These are phyloP conservation scores for Nasonia longicornis DNA, from an alignment of 1,140 invertebrate species.

Conservation along the genomic window DNA sequence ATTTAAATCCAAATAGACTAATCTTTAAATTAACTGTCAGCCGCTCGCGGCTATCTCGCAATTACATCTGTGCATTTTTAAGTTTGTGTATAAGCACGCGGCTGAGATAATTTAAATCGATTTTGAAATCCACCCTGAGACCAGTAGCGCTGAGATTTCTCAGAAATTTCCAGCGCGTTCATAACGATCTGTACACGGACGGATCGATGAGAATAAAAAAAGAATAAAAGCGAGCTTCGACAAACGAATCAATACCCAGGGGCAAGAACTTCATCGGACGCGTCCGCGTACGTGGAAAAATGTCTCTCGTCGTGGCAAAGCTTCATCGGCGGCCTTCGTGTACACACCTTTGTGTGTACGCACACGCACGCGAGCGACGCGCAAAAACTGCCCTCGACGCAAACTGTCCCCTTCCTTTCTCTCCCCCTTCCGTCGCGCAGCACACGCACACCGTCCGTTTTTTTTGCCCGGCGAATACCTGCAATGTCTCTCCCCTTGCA, in stretches of 20 bases:
- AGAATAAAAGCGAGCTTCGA: neutral
- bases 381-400: conserved; percentile 36
- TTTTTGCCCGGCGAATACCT: conserved; percentile 6
- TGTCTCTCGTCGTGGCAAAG: neutral
- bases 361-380: neutral
- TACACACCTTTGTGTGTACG: neutral
- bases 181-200: too few species aligned
- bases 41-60: neutral
- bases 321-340: neutral
- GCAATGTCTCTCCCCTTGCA: neutral
- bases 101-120: conserved; percentile 1
- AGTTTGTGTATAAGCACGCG: neutral
- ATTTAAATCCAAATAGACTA: neutral
- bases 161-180: too few species aligned
- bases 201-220: neutral
- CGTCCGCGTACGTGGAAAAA: conserved; percentile 19
- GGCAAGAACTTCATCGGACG: neutral
- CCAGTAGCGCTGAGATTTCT: too few species aligned
- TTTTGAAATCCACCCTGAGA: neutral
- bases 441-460: neutral
- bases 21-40: conserved; percentile 3
- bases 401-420: conserved; percentile 16
- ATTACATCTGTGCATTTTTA: neutral
- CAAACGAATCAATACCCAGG: neutral
- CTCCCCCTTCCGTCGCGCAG: neutral